Percentiles rank a stretch among this genome's conserved stretches.
phyloP scores from a whole-genome alignment of 2,888 invertebrate species.

The Punctoribates punctum region DNA sequence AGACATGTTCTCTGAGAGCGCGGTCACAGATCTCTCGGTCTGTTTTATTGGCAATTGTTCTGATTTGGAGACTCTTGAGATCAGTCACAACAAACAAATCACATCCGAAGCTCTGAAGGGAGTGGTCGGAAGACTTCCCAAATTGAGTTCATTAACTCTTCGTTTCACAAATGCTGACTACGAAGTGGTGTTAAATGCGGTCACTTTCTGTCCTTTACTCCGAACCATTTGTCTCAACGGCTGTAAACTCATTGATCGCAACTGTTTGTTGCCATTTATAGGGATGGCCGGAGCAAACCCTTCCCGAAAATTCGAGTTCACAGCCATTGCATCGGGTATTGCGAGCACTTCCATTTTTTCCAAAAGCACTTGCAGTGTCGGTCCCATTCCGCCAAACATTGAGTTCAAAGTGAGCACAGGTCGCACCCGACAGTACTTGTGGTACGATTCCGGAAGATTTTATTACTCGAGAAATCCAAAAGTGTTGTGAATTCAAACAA shows the following conservation, averaged over 20 bases:
- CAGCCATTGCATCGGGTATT: conserved; percentile 3
- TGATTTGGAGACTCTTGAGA: background rate
- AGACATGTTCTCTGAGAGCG: background rate
- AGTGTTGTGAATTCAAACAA: background rate
- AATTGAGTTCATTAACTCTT: background rate
- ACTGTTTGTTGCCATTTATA: background rate
- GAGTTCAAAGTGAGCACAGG: conserved; percentile 23
- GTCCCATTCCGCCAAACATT: background rate
- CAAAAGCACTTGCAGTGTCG: background rate
- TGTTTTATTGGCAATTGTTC: background rate
- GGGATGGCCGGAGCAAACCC: background rate
- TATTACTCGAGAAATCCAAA: background rate
- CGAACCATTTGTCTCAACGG: background rate
- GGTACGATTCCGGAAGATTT: background rate
- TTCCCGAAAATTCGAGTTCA: background rate
- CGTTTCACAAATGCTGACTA: background rate
- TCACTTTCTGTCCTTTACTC: background rate
- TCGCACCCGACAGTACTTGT: conserved; percentile 4
- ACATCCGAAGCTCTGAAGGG: background rate
- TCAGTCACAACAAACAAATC: background rate
- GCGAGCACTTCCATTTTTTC: background rate
- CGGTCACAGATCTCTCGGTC: conserved; percentile 1
- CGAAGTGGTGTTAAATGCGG: background rate
- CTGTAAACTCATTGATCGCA: background rate
- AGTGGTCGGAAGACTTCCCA: background rate